Percentiles rank a stretch among this genome's conserved stretches.
These are phyloP conservation scores for Cairina moschata DNA, from an alignment of 2,113 vertebrate genomes.

Conservation along the genomic window DNA sequence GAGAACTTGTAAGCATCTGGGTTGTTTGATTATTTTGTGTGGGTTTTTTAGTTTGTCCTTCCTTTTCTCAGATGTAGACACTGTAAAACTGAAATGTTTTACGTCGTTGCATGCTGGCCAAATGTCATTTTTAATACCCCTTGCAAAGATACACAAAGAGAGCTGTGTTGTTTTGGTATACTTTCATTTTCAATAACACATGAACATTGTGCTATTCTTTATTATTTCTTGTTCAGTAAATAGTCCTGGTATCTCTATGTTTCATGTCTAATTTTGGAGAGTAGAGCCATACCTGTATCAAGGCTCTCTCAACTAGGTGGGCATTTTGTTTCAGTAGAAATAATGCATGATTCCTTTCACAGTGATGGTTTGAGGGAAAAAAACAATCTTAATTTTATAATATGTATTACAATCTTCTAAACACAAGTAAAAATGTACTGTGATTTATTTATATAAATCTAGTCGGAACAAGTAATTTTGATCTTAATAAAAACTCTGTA, in stretches of 20 bases:
- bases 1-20: neutral
- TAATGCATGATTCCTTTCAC: constrained; percentile 86
- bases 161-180: constrained; percentile 56
- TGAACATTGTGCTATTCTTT: constrained; percentile 68
- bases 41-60: constrained; percentile 31
- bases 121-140: constrained; percentile 65
- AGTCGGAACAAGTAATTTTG: constrained; percentile 78
- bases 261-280: constrained; percentile 71
- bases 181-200: constrained; percentile 51
- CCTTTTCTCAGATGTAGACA: constrained; percentile 6
- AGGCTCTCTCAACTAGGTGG: constrained; percentile 62
- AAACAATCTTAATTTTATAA: constrained; percentile 77
- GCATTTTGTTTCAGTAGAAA: constrained; percentile 70
- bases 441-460: constrained; percentile 85
- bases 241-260: constrained; percentile 71
- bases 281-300: constrained; percentile 57
- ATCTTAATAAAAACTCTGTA: constrained; percentile 75
- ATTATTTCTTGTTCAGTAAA: constrained; percentile 65
- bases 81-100: constrained; percentile 73
- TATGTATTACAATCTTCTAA: constrained; percentile 78
- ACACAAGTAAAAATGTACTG: constrained; percentile 80
- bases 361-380: constrained; percentile 70
- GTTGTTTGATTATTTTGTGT: neutral
- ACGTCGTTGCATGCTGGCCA: constrained; percentile 87
- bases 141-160: constrained; percentile 54